These are phyloP conservation scores for Trichogramma pretiosum DNA, from an alignment of 1,140 invertebrate species.

Conservation along the genomic window DNA sequence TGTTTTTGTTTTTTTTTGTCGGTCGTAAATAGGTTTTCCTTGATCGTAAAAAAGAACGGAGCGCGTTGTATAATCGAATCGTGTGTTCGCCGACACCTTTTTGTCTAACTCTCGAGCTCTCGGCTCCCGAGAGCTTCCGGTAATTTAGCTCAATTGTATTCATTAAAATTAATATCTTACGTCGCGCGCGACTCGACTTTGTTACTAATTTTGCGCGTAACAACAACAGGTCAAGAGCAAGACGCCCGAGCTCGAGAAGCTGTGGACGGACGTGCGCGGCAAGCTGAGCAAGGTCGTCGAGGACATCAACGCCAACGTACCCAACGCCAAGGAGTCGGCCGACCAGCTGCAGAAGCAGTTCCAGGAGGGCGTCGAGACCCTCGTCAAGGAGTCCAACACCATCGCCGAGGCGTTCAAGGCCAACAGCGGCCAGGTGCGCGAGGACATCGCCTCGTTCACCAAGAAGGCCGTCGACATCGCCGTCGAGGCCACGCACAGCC, in stretches of 20 bases:
- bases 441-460: conserved; percentile 31
- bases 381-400: conserved; percentile 30
- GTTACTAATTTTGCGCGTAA: too few relatives aligned
- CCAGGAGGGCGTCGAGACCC: conserved; percentile 25
- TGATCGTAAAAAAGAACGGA: too few relatives aligned
- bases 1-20: neutral
- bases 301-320: conserved; percentile 25
- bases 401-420: conserved; percentile 23
- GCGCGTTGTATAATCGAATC: too few relatives aligned
- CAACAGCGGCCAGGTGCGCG: conserved; percentile 29
- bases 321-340: conserved; percentile 28
- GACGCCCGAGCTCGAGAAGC: conserved; percentile 27
- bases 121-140: too few relatives aligned
- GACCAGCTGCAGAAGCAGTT: conserved; percentile 27
- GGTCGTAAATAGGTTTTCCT: too few relatives aligned
- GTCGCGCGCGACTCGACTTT: too few relatives aligned
- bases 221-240: conserved; percentile 27
- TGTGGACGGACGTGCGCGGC: conserved; percentile 25
- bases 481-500: conserved; percentile 27
- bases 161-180: too few relatives aligned
- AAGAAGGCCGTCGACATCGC: conserved; percentile 33
- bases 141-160: too few relatives aligned
- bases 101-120: too few relatives aligned
- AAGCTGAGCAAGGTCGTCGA: conserved; percentile 27
- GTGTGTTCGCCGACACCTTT: too few relatives aligned